Evolutionary conservation across 2,113 vertebrate species (phyloP).

Genomic region (Chloroceryle aenea): DNA sequence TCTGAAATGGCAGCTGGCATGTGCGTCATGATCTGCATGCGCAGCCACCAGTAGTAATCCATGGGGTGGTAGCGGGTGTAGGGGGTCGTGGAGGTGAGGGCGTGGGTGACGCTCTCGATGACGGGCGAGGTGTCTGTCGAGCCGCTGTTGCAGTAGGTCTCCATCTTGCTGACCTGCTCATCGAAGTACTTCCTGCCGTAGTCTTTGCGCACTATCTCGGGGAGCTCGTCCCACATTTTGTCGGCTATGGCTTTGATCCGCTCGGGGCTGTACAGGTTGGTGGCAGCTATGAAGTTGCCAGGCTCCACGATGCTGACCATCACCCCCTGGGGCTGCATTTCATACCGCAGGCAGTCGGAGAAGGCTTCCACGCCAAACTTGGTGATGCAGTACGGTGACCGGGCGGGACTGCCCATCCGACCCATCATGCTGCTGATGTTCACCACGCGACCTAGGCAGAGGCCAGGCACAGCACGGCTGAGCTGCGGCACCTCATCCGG

Average conservation of each 20-base stretch:
- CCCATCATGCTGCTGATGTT: slow-evolving; percentile 86
- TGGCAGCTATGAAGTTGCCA: slow-evolving; percentile 82
- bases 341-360: slow-evolving; percentile 82
- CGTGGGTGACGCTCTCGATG: slow-evolving; percentile 73
- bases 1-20: slow-evolving; percentile 77
- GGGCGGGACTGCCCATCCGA: slow-evolving; percentile 78
- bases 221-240: slow-evolving; percentile 82
- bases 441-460: slow-evolving; percentile 71
- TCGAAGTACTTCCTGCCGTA: slow-evolving; percentile 81
- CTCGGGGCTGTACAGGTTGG: slow-evolving; percentile 79
- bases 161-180: slow-evolving; percentile 78
- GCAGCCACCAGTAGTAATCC: slow-evolving; percentile 87
- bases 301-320: slow-evolving; percentile 83
- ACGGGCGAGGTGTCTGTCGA: slow-evolving; percentile 73
- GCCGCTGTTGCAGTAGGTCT: slow-evolving; percentile 76
- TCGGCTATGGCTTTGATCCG: slow-evolving; percentile 77
- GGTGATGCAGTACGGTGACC: slow-evolving; percentile 82
- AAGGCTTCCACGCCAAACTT: slow-evolving; percentile 84
- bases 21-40: slow-evolving; percentile 84
- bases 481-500: background rate
- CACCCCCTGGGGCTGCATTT: slow-evolving; percentile 80
- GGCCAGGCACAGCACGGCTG: background rate
- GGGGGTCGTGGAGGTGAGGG: slow-evolving; percentile 70
- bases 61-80: slow-evolving; percentile 84
- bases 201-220: slow-evolving; percentile 77